Evolutionary conservation across 2,888 invertebrate genomes (phyloP).

Genomic region (Eledone cirrhosa): DNA sequence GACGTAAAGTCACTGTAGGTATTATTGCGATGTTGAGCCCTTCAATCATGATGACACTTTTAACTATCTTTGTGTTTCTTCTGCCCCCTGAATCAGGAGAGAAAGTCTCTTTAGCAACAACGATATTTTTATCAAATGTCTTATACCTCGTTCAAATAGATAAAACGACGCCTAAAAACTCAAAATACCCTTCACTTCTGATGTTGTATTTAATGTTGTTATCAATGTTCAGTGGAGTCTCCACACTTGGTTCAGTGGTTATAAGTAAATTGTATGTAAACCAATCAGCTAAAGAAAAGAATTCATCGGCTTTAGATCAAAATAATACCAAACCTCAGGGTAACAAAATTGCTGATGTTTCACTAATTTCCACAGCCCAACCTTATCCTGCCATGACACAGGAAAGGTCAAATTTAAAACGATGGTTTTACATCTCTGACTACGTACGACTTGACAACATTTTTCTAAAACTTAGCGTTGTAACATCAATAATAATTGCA

Average conservation of each 20-base stretch:
- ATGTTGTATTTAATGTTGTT: background rate
- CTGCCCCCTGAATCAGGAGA: slow-evolving; percentile 28
- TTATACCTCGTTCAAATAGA: slow-evolving; percentile 31
- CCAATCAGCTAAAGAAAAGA: background rate
- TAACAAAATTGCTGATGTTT: too few relatives aligned
- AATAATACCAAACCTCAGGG: too few relatives aligned
- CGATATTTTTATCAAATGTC: slow-evolving; percentile 28
- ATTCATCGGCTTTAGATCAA: too few relatives aligned
- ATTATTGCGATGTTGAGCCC: background rate
- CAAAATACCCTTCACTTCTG: background rate
- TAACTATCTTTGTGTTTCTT: slow-evolving; percentile 28
- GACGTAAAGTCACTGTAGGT: background rate
- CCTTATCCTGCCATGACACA: too few relatives aligned
- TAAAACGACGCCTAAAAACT: background rate
- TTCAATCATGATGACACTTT: background rate
- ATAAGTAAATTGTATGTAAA: background rate
- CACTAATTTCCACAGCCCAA: too few relatives aligned
- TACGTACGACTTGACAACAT: too few relatives aligned
- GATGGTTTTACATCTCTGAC: too few relatives aligned
- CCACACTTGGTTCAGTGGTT: background rate
- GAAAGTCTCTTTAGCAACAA: slow-evolving; percentile 12
- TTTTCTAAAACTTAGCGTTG: too few relatives aligned
- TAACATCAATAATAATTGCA: too few relatives aligned
- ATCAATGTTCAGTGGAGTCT: background rate
- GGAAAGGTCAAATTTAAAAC: too few relatives aligned